phyloP scores from a whole-genome alignment of 2,113 vertebrate genomes.

The Psephotus haematonotus region DNA sequence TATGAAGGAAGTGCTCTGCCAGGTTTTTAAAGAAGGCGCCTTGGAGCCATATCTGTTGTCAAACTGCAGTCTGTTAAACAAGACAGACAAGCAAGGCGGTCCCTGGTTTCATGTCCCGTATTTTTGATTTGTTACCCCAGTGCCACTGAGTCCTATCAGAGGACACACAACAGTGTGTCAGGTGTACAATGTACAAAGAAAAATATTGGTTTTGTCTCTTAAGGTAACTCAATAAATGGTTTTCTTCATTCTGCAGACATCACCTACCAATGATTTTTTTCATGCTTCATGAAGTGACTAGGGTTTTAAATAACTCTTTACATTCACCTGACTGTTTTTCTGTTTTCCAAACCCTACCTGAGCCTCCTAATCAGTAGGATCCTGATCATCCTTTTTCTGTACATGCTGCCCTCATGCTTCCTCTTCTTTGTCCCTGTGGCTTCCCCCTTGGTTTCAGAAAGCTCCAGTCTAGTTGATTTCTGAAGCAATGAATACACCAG shows the following conservation, averaged over 20 bases:
- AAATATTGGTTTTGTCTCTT: neutral
- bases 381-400: neutral
- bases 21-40: neutral
- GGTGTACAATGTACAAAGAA: neutral
- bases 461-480: neutral
- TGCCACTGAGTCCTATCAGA: neutral
- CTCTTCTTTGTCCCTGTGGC: neutral
- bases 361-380: neutral
- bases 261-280: neutral
- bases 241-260: neutral
- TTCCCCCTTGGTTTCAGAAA: neutral
- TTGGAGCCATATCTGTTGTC: neutral
- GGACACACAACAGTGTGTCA: neutral
- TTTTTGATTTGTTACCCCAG: neutral
- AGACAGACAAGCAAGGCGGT: neutral
- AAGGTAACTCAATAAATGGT: neutral
- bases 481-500: neutral
- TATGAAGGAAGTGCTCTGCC: neutral
- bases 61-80: neutral
- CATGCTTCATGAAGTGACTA: neutral
- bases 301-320: neutral
- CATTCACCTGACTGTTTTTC: neutral
- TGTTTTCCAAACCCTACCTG: neutral
- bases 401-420: neutral
- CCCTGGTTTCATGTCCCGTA: neutral